Evolutionary conservation across 2,888 invertebrate genomes (phyloP), one percentile per base, ranked within the genome.

Genomic region (Hirtodrosophila histrioides): DNA sequence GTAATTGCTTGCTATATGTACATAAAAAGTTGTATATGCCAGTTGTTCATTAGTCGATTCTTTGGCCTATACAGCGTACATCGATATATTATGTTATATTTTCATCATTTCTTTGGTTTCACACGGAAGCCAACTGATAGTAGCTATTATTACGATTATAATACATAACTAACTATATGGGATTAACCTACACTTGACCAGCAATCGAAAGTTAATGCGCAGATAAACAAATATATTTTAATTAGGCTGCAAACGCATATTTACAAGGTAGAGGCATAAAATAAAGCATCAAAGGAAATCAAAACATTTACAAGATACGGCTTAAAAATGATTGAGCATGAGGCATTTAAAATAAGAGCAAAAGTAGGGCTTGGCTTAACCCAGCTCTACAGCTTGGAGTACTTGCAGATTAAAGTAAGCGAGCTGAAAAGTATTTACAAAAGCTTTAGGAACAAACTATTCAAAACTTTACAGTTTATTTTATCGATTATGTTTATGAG

Each of bases 381-480:
- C 17, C 45, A 64, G 54, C 54, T 36, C 11, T 6, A 53, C 29
- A 49, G 37, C 27, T 49, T 17, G 11, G 40, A n/a, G 27, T 29
- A 27, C 40, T 50, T 61, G 10, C n/a, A 44, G 44, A 60, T 44
- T 54, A 33, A 11, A 41, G 12, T 50, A 66, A 49, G 75, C 62
- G 60, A 55, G 51, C 41, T 48, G 55, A 67, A 49, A 67, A 36
- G 44, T 68, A 75, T 85, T 17, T 82, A 82, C 82, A 85, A 57
- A 78, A 82, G 79, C 60, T 67, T 70, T 84, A 87, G 88, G 82
- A 82, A 87, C 82, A 68, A 82, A 87, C 75, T 87, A 78, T 85
- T 54, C 45, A 87, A 81, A 87, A 81, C 71, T 69, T 76, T 76
- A 75, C 71, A 75, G 71, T 55, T 58, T 77, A n/a, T 50, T 72